Percentiles rank a stretch among this genome's conserved stretches.
phyloP scores from a whole-genome alignment of 2,888 invertebrate species.

The Mylabris sibirica region DNA sequence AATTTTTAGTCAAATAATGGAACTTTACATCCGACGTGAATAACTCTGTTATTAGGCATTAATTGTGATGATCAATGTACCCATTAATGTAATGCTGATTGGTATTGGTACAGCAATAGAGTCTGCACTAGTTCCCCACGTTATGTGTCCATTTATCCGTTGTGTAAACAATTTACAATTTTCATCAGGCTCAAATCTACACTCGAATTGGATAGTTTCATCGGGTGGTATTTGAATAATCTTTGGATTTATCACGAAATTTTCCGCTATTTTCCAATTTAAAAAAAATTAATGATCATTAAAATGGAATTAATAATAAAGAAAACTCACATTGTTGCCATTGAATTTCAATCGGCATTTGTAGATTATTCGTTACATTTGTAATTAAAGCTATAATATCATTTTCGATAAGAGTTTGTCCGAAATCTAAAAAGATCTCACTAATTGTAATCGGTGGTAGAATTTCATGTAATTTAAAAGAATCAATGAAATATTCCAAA shows the following conservation, averaged over 20 bases:
- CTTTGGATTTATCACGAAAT: conserved; percentile 53
- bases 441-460: conserved; percentile 25
- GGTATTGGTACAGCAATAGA: conserved; percentile 40
- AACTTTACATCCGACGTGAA: no score
- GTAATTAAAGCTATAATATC: conserved; percentile 18
- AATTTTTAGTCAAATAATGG: no score
- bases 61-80: not conserved
- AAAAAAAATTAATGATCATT: not conserved
- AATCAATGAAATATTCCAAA: no score
- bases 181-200: conserved; percentile 52
- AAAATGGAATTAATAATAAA: not conserved
- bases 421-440: conserved; percentile 28
- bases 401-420: not conserved
- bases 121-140: conserved; percentile 43
- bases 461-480: not conserved
- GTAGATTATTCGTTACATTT: conserved; percentile 26
- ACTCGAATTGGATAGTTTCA: conserved; percentile 53
- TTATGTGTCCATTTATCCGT: conserved; percentile 51
- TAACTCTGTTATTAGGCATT: not conserved
- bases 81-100: conserved; percentile 45
- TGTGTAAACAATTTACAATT: conserved; percentile 48
- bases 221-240: conserved; percentile 44
- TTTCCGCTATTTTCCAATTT: conserved; percentile 21
- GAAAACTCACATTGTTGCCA: conserved; percentile 21
- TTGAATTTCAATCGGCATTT: conserved; percentile 18